Evolutionary conservation across 2,113 vertebrate species (phyloP).

Genomic region (Junco hyemalis): DNA sequence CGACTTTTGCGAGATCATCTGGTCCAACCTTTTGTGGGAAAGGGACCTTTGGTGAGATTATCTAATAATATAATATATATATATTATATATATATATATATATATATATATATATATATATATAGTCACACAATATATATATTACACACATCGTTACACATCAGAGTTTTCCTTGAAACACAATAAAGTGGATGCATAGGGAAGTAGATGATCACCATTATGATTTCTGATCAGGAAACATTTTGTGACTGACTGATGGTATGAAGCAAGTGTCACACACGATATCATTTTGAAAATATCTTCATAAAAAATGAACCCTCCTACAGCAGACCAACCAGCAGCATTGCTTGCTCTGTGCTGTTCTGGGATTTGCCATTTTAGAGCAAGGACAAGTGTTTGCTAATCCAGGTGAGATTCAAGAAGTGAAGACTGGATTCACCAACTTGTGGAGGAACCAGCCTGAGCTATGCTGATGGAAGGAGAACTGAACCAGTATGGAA

Average conservation of each 20-base stretch:
- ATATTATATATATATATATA: no score
- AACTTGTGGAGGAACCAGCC: not conserved
- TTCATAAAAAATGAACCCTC: not conserved
- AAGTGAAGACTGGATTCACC: not conserved
- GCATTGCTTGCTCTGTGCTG: not conserved
- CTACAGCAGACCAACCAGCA: not conserved
- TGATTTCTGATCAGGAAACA: not conserved
- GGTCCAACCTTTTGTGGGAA: not conserved
- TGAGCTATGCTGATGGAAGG: not conserved
- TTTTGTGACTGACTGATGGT: not conserved
- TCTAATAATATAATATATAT: not conserved
- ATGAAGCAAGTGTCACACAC: not conserved
- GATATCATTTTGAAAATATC: not conserved
- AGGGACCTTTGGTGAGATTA: not conserved
- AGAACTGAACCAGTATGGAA: not conserved
- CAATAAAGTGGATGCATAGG: rapidly evolving
- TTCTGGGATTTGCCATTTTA: not conserved
- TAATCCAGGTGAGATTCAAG: not conserved
- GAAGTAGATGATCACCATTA: not conserved
- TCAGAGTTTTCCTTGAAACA: not conserved
- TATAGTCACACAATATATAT: no score
- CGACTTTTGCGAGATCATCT: not conserved
- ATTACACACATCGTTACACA: not conserved
- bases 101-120: no score
- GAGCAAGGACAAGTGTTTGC: not conserved